Evolutionary conservation across 2,797 vertebrate species (phyloP).

Genomic region (Danio kyathit): DNA sequence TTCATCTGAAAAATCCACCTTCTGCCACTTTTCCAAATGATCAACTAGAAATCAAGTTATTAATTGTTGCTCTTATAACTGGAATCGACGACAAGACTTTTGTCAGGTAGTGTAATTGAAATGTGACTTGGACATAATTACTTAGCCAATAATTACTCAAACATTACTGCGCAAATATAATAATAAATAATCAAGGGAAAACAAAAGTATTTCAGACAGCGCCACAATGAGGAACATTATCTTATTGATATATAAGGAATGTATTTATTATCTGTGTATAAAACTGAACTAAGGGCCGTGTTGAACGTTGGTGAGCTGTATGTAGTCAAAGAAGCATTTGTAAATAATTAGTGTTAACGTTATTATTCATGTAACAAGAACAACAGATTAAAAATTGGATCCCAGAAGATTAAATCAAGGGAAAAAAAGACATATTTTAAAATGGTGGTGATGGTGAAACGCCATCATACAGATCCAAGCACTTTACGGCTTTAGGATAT

Average conservation of each 20-base stretch:
- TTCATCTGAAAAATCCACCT: no score
- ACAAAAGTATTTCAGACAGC: not conserved
- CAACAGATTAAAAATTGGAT: not conserved
- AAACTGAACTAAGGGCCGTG: slow-evolving; percentile 6
- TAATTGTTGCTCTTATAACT: no score
- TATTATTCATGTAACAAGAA: slow-evolving; percentile 1
- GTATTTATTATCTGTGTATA: not conserved
- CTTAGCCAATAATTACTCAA: no score
- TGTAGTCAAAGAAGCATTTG: slow-evolving; percentile 13
- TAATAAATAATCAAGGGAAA: not conserved
- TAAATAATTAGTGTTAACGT: slow-evolving; percentile 33
- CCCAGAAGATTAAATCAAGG: not conserved
- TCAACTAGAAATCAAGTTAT: no score
- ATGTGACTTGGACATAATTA: no score
- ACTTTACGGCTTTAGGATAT: slow-evolving; percentile 78
- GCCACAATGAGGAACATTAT: not conserved
- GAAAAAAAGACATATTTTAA: slow-evolving; percentile 10
- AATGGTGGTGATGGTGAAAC: slow-evolving; percentile 15
- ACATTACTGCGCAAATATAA: no score
- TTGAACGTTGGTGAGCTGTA: slow-evolving; percentile 9
- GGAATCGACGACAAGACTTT: no score
- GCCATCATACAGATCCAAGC: slow-evolving; percentile 69
- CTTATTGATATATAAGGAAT: not conserved
- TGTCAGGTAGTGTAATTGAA: no score
- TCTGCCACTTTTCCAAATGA: no score